phyloP scores from a whole-genome alignment of 2,888 invertebrate species.

The Lymantria dispar region DNA sequence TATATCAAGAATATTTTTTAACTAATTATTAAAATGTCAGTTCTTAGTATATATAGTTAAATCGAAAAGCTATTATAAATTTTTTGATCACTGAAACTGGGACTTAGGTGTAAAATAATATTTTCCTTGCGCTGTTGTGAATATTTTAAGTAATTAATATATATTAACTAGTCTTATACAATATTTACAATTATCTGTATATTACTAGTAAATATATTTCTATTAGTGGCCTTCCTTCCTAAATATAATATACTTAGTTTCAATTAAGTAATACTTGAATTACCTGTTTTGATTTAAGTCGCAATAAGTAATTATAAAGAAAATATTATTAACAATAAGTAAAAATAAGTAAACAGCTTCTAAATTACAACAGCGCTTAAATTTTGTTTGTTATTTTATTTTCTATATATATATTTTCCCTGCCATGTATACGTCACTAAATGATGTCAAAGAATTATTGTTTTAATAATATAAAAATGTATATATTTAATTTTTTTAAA shows the following conservation, averaged over 20 bases:
- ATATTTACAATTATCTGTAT: conserved; percentile 1
- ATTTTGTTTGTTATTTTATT: conserved; percentile 13
- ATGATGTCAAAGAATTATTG: conserved; percentile 34
- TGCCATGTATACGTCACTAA: conserved; percentile 32
- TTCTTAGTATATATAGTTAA: too few species aligned
- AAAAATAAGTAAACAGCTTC: not conserved
- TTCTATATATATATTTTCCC: conserved; percentile 14
- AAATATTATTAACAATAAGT: not conserved
- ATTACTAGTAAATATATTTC: conserved; percentile 11
- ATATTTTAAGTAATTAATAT: conserved; percentile 22
- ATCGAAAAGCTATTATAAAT: too few species aligned
- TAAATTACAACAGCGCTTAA: conserved; percentile 20
- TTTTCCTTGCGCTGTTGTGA: conserved; percentile 30
- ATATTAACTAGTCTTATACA: conserved; percentile 11
- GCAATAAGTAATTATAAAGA: conserved; percentile 14
- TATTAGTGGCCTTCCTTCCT: conserved; percentile 30
- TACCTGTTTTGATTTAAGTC: conserved; percentile 11
- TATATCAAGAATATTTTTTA: too few species aligned
- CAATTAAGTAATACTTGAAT: conserved; percentile 13
- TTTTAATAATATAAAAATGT: conserved; percentile 36
- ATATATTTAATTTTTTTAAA: conserved; percentile 41
- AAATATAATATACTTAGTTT: conserved; percentile 17
- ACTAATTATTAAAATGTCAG: too few species aligned
- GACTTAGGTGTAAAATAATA: not conserved
- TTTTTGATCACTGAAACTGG: not conserved